Conservation (phyloP, 2,888 invertebrate species). For the Zonitis immaculata region DNA sequence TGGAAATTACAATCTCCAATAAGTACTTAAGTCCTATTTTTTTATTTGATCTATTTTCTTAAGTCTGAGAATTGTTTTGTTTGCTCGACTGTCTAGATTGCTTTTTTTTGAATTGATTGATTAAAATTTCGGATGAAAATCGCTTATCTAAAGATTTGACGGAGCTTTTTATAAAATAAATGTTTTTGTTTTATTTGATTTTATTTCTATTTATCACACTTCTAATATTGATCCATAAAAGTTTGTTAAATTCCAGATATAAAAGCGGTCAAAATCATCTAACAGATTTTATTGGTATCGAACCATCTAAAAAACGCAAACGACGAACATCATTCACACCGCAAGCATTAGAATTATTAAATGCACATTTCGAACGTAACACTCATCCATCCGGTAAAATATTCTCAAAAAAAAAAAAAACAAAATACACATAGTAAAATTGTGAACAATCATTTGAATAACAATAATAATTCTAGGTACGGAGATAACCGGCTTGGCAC, state of each 20-base stretch:
- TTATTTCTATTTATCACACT: too few relatives aligned
- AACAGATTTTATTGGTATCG: conserved; percentile 93
- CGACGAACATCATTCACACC: conserved; percentile 96
- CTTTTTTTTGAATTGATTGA: too few relatives aligned
- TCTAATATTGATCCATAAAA: conserved; percentile 28
- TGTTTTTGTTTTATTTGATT: too few relatives aligned
- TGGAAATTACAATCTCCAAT: too few relatives aligned
- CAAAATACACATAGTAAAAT: background rate
- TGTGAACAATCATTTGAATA: background rate
- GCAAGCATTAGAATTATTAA: conserved; percentile 89
- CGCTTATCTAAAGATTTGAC: too few relatives aligned
- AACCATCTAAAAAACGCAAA: conserved; percentile 95
- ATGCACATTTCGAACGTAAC: conserved; percentile 93
- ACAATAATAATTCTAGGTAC: conserved; percentile 63
- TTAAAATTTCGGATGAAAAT: too few relatives aligned
- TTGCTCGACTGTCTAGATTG: too few relatives aligned
- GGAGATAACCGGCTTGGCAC: conserved; percentile 93
- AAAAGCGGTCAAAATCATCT: conserved; percentile 90
- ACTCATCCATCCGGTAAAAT: conserved; percentile 94
- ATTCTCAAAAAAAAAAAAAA: background rate
- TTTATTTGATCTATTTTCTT: too few relatives aligned
- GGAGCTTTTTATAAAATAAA: too few relatives aligned
- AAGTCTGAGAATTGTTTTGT: too few relatives aligned
- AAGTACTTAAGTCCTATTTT: too few relatives aligned
- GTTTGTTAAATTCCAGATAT: conserved; percentile 63